Conservation (phyloP, 2,888 invertebrate species). For the Toxonevra muliebris region DNA sequence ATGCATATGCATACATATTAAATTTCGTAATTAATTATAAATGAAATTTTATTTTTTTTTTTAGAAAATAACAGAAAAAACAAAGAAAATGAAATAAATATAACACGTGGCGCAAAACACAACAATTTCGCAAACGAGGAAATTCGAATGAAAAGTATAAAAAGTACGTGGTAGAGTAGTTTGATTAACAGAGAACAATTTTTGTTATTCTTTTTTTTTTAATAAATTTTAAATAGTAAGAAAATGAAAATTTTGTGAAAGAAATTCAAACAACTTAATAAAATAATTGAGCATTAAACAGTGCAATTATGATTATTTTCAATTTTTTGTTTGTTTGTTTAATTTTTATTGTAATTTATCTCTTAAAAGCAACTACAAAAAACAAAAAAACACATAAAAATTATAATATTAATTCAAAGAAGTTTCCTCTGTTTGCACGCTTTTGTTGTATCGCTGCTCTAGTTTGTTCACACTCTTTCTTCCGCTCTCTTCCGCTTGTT, state of each 20-base stretch:
- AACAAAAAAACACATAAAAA: conserved; percentile 2
- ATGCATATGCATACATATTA: too few species aligned
- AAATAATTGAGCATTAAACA: conserved; percentile 7
- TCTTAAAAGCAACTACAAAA: conserved; percentile 20
- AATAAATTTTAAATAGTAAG: neutral
- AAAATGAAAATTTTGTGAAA: neutral
- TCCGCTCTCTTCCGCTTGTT: too few species aligned
- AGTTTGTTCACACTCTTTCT: conserved; percentile 12
- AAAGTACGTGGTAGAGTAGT: conserved; percentile 2
- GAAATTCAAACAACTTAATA: neutral
- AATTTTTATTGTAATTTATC: conserved; percentile 14
- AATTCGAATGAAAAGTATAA: neutral
- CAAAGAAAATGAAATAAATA: too few species aligned
- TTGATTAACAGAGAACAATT: neutral
- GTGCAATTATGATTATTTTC: neutral
- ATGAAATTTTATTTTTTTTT: too few species aligned
- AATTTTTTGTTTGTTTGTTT: too few species aligned
- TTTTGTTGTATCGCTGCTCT: conserved; percentile 16
- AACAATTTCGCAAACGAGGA: neutral
- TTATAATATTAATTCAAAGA: neutral
- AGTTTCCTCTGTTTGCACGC: neutral
- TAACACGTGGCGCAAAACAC: neutral
- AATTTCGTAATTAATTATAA: too few species aligned
- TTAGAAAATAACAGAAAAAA: too few species aligned
- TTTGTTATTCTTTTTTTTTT: conserved; percentile 6